Base-by-base conservation (phyloP, 2,888 invertebrate species). In the Chelonus formosanus region DNA sequence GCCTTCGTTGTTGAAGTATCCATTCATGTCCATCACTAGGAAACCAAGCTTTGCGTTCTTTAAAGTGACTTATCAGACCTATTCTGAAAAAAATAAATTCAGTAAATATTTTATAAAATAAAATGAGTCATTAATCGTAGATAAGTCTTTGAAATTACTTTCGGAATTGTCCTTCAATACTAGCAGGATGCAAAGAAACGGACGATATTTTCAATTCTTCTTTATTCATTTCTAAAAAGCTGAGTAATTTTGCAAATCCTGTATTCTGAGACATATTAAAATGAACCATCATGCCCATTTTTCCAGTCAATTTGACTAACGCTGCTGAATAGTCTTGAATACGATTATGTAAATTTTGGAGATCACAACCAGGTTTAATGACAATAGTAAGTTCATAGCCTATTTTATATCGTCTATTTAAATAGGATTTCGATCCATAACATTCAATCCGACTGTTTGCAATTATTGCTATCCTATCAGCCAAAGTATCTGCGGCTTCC, bases 381-480 rank as follows among this genome's bases (percentile, higher is more conserved):
- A 61, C 44, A 35, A 47, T 58, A 34, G 40, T 55, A 60, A 62
- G 59, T 6, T 65, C 48, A 45, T 55, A n/a, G 20, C 44, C 52
- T 10, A 70, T 62, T 67, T 73, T 70, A 35, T 70, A 74, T 57
- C 73, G 70, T 61, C 63, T 68, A 69, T 74, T 73, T 7, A 74
- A 44, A 60, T 71, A 74, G 65, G 70, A 65, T 55, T 71, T 74
- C 0, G 72, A 70, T 7, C 74, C 74, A 32, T 70, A 71, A 64
- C 74, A 74, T 47, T 74, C 73, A 31, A 74, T 55, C 32, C 45
- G 67, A 5, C 72, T 71, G 6, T 71, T 71, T 3, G 69, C 72
- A 48, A 74, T 70, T 52, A 74, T 74, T 20, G 70, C 70, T 6
- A 74, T 74, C 43, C 70, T 70, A 52, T 74, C 73, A 8, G 74